These are phyloP conservation scores for Xylocopa sonorina DNA, from an alignment of 1,140 invertebrate species.

Conservation along the genomic window DNA sequence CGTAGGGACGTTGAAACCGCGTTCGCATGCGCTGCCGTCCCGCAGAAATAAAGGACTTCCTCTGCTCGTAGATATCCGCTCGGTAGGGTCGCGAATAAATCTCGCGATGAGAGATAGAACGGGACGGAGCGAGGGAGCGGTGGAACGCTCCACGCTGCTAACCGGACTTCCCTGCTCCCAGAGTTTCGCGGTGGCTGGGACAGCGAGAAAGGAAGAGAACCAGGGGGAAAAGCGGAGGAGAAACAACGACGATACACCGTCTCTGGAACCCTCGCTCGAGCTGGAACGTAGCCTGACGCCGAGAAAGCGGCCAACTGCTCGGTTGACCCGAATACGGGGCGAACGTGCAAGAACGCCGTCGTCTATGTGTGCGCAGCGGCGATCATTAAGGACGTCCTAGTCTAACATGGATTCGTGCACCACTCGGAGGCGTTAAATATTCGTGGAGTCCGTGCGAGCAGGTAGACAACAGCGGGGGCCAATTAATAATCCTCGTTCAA, in stretches of 20 bases:
- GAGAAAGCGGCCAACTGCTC: conserved; percentile 49
- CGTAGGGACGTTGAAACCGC: conserved; percentile 37
- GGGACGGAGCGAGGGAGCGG: conserved; percentile 8
- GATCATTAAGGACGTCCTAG: conserved; percentile 33
- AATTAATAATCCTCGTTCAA: conserved; percentile 40
- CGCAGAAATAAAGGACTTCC: conserved; percentile 59
- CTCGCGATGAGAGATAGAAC: conserved; percentile 42
- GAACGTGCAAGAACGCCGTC: conserved; percentile 15
- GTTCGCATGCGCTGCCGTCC: conserved; percentile 42
- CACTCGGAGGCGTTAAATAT: conserved; percentile 5
- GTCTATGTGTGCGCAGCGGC: not conserved
- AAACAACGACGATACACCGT: conserved; percentile 39
- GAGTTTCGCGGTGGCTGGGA: no score
- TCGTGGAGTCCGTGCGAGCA: not conserved
- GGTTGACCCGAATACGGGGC: conserved; percentile 61
- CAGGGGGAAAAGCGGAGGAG: conserved; percentile 6
- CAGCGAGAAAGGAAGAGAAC: not conserved
- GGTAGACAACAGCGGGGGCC: conserved; percentile 2
- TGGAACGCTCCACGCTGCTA: not conserved
- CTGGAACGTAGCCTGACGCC: not conserved
- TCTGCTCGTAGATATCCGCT: conserved; percentile 59
- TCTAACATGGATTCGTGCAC: not conserved
- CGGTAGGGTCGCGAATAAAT: conserved; percentile 63
- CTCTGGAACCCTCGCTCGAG: not conserved
- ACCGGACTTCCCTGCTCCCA: no score